Conservation (phyloP, 2,113 vertebrate species). For the Oryzias curvinotus region DNA sequence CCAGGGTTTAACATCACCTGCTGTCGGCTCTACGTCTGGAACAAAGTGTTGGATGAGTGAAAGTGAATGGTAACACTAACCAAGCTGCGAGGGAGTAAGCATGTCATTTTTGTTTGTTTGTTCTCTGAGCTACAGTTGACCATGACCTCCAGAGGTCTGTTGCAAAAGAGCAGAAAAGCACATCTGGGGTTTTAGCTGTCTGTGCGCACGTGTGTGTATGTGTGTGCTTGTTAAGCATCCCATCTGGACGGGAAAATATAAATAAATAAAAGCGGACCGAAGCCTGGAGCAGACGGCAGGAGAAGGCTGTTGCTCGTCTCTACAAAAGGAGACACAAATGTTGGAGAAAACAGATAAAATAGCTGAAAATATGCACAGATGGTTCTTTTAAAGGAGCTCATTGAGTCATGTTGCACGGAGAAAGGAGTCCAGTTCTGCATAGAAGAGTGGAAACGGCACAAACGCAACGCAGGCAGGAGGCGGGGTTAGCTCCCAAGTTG, state of each 20-base stretch:
- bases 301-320: constrained; percentile 23
- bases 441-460: constrained; percentile 8
- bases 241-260: constrained; percentile 53
- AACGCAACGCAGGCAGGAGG: background rate
- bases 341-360: constrained; percentile 42
- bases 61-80: constrained; percentile 15
- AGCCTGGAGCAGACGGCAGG: constrained; percentile 35
- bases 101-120: constrained; percentile 14
- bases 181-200: constrained; percentile 50
- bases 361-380: no score
- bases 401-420: constrained; percentile 23
- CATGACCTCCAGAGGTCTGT: constrained; percentile 48
- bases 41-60: constrained; percentile 23
- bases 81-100: constrained; percentile 8
- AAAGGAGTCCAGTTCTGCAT: constrained; percentile 36
- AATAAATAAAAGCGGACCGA: constrained; percentile 16
- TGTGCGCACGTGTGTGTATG: constrained; percentile 12
- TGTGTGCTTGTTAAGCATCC: constrained; percentile 54
- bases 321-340: constrained; percentile 44
- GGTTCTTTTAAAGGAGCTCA: constrained; percentile 2
- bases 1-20: constrained; percentile 57
- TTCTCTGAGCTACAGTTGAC: constrained; percentile 39
- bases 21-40: constrained; percentile 47
- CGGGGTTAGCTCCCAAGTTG: background rate
- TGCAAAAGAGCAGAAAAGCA: constrained; percentile 41